Conservation (phyloP, 2,888 invertebrate genomes). For the Sisyra nigra region DNA sequence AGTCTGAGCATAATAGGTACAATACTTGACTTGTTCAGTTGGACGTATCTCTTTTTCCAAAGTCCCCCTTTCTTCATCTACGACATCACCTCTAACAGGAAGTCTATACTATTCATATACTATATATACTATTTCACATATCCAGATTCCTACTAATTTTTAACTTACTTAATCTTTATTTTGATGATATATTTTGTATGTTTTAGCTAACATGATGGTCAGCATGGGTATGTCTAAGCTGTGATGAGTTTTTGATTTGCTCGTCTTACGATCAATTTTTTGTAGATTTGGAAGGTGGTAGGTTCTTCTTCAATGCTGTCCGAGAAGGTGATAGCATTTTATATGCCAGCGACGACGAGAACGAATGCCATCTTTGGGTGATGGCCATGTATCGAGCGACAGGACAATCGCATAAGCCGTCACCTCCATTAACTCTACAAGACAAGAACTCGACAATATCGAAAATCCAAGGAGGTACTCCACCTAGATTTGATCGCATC, state of each 20-base stretch:
- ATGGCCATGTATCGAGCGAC: conserved; percentile 99
- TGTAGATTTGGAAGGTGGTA: conserved; percentile 78
- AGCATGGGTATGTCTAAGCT: conserved; percentile 59
- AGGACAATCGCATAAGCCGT: conserved; percentile 97
- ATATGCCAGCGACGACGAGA: conserved; percentile 93
- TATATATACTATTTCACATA: no score
- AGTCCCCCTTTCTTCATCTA: no score
- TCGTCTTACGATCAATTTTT: conserved; percentile 11
- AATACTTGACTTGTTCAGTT: no score
- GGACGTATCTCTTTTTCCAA: no score
- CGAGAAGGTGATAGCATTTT: conserved; percentile 95
- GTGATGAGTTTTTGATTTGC: no score
- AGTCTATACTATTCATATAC: no score
- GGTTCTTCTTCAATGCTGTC: conserved; percentile 96
- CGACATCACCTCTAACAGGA: no score
- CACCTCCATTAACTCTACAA: conserved; percentile 65
- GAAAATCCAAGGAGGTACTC: conserved; percentile 86
- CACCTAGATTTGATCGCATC: conserved; percentile 18
- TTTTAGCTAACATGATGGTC: conserved; percentile 75
- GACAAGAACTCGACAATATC: conserved; percentile 76
- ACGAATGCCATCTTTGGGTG: conserved; percentile 96
- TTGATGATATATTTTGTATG: conserved; percentile 1
- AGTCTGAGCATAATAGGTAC: no score
- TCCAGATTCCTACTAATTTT: no score
- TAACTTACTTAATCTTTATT: no score